Base-by-base conservation (phyloP, 2,888 invertebrate genomes). In the Tridacna crocea region DNA sequence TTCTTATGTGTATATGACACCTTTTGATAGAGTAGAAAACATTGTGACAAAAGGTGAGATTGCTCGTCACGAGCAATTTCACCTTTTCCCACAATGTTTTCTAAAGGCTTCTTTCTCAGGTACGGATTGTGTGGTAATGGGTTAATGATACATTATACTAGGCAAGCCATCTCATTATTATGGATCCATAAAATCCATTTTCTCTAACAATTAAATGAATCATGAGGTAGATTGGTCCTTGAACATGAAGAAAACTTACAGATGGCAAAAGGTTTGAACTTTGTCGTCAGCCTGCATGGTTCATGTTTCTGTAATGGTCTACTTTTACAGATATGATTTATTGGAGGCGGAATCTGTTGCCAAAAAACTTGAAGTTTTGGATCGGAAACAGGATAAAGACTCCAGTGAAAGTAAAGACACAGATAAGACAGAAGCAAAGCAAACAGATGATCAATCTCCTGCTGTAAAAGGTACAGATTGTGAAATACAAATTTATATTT, bases 271-370 rank as follows among this genome's bases (percentile, higher is more conserved):
- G 8, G 36, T 36, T 36, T 36, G 8, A 8, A 36, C 36, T 8
- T n/a, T n/a, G n/a, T n/a, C 36, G 8, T 36, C n/a, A n/a, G 36
- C 8, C 8, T 36, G 36, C 8, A 8, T 36, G 36, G 36, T 8
- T 36, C 36, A 36, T 36, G 36, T 36, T 36, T 36, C 8, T 36
- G 36, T 36, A 4, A 36, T 36, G 36, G 2, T 36, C 36, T 36
- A 36, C 8, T 36, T 36, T 83, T 78, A 36, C 75, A 94, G 94
- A 75, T 94, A 94, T 89, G 93, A 93, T 36, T 82, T 90, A 58
- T 60, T 83, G 22, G 92, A 93, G 80, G 93, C 93, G 0, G 88
- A 91, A 77, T 83, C 87, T 27, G 88, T 93, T n/a, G 92, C 92
- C 24, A 88, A 89, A 63, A 93, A 92, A 79, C 81, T 93, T 58